phyloP scores from a whole-genome alignment of 2,888 invertebrate genomes.

The Pyralis farinalis region DNA sequence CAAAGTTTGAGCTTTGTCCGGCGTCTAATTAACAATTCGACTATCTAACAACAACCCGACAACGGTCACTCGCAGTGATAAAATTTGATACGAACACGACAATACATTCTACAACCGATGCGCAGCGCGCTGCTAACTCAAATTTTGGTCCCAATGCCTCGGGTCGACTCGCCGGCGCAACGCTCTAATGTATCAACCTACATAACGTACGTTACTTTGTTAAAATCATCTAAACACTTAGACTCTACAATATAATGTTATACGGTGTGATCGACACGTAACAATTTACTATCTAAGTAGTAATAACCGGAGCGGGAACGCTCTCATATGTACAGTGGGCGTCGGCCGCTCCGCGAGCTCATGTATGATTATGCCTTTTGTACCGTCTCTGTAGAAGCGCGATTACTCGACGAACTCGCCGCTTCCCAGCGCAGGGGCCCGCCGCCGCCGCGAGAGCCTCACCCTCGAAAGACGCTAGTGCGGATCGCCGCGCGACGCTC shows the following conservation, averaged over 20 bases:
- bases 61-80: conserved; percentile 67
- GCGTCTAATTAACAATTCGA: conserved; percentile 45
- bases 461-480: too few relatives aligned
- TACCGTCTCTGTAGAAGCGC: conserved; percentile 60
- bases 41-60: conserved; percentile 65
- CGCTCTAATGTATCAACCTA: conserved; percentile 26
- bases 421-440: conserved; percentile 37
- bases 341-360: conserved; percentile 15
- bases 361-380: conserved; percentile 65
- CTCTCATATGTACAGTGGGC: conserved; percentile 9
- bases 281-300: conserved; percentile 54
- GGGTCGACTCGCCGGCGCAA: conserved; percentile 34
- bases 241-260: conserved; percentile 47
- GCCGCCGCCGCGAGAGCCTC: conserved; percentile 11
- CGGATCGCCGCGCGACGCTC: too few relatives aligned
- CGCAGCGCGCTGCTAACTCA: conserved; percentile 46
- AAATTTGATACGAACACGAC: conserved; percentile 57
- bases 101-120: conserved; percentile 51
- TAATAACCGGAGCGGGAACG: conserved; percentile 25
- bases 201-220: conserved; percentile 43
- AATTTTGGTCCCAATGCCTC: conserved; percentile 70
- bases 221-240: conserved; percentile 59
- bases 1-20: conserved; percentile 60
- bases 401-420: conserved; percentile 21
- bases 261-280: conserved; percentile 56